Base-by-base conservation (phyloP, 2,797 vertebrate species). In the Hafferia zeledoni region DNA sequence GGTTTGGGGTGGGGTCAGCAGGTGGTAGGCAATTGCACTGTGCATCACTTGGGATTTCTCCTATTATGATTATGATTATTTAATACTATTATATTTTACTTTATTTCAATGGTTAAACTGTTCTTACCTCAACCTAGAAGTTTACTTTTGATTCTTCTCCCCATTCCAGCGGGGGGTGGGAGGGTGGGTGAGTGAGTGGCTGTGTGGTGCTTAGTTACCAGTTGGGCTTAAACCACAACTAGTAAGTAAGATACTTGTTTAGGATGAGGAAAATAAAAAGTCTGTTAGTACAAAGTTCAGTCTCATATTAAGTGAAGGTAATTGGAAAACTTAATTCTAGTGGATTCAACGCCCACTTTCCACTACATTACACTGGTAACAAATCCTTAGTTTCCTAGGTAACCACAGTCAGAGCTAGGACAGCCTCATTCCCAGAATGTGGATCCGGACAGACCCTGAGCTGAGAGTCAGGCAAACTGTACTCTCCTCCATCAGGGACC, bases 141-240 rank as follows among this genome's bases (percentile, higher is more conserved):
- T 61, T 55, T 25, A 27, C 24, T 52, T 78, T 46, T 52, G 44
- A 46, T 52, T 78, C 37, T 52, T 25, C 20, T 52, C n/a, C 18
- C 52, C 22, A 19, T 52, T 52, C 24, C 8, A 18, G 25, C 0
- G 0, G 2, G 24, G 12, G 1, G 2, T 17, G 10, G 18, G 39
- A 27, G 16, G 13, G 39, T 2, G 55, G 28, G 19, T 33, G 19
- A 46, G 17, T 57, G 43, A 46, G 17, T 63, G 43, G 64, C n/a
- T 63, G 18, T 0, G 0, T 28, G 79, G 11, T 37, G 16, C 2
- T 2, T 33, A 64, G 57, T 46, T 52, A 65, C 33, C 46, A 41
- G 39, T 25, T 57, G 64, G 44, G 44, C 25, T 59, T 35, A 78
- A 59, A 77, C 30, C 22, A 31, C 2, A 65, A 72, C 22, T 46